A percentile compares a stretch with the other conserved stretches of the same genome.
Evolutionary conservation across 2,113 vertebrate genomes (phyloP).

Genomic region (Pomatostomus ruficeps): DNA sequence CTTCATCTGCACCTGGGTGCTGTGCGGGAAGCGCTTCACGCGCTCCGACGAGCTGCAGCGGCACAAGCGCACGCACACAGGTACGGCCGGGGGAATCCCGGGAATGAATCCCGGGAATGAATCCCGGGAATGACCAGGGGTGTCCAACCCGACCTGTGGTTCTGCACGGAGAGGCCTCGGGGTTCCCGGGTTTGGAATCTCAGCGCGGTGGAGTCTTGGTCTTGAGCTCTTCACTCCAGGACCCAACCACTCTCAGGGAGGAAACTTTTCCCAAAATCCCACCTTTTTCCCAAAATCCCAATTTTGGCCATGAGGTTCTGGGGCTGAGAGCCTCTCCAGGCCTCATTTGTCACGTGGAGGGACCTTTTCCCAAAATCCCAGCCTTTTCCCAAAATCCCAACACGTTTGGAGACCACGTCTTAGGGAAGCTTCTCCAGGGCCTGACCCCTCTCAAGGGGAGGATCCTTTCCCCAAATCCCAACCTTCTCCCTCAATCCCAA

Average conservation of each 20-base stretch:
- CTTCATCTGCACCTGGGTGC: constrained; percentile 89
- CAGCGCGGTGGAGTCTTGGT: rapidly evolving
- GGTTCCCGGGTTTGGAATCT: not conserved
- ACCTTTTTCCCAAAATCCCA: not conserved
- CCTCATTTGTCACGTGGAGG: not conserved
- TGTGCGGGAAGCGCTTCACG: constrained; percentile 95
- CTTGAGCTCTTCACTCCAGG: not conserved
- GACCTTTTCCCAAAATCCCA: not conserved
- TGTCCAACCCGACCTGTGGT: rapidly evolving
- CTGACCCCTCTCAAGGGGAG: too few relatives aligned
- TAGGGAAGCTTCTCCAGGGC: too few relatives aligned
- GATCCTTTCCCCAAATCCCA: not conserved
- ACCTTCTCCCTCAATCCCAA: not conserved
- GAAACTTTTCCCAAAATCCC: not conserved
- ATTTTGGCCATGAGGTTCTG: not conserved
- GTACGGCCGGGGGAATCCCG: constrained; percentile 41
- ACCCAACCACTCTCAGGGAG: rapidly evolving
- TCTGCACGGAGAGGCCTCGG: not conserved
- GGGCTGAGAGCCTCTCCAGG: not conserved
- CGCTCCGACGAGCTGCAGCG: constrained; percentile 93
- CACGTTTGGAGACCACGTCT: rapidly evolving
- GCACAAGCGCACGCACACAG: constrained; percentile 95
- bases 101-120: too few relatives aligned
- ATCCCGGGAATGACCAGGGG: rapidly evolving
- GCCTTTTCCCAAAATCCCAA: not conserved